A percentile compares a stretch with the other conserved stretches of the same genome.
phyloP scores from a whole-genome alignment of 2,797 vertebrate genomes.

The Takifugu ocellatus region DNA sequence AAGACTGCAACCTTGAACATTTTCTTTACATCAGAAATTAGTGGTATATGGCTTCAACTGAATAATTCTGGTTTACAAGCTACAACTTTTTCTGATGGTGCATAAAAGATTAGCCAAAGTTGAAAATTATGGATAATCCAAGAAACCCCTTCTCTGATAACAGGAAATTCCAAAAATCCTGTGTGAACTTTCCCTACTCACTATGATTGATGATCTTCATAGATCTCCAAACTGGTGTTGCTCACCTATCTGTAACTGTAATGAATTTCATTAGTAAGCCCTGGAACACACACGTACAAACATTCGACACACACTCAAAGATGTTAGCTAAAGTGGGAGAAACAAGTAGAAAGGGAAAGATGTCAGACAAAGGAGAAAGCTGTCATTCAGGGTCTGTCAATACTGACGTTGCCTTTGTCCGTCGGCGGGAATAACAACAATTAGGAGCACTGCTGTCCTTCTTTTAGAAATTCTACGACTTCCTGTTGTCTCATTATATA shows the following conservation, averaged over 20 bases:
- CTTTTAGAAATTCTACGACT: conserved; percentile 27
- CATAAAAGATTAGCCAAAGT: conserved; percentile 15
- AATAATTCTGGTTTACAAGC: conserved; percentile 9
- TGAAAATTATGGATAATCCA: conserved; percentile 46
- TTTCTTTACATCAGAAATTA: conserved; percentile 35
- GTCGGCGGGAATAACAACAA: conserved; percentile 45
- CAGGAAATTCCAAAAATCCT: conserved; percentile 41
- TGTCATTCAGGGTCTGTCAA: conserved; percentile 65
- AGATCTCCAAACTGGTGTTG: conserved; percentile 64
- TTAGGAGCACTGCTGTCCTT: conserved; percentile 43
- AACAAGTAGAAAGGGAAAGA: conserved; percentile 16
- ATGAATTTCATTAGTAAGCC: conserved; percentile 71
- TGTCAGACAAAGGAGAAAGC: conserved; percentile 28
- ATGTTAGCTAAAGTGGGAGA: neutral
- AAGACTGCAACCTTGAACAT: conserved; percentile 17
- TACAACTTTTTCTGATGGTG: conserved; percentile 26
- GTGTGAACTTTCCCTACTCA: conserved; percentile 49
- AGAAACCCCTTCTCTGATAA: conserved; percentile 46
- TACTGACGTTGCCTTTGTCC: conserved; percentile 44
- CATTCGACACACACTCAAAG: conserved; percentile 10
- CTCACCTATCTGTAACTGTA: conserved; percentile 66
- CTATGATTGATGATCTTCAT: conserved; percentile 68
- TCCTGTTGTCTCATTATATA: conserved; percentile 10
- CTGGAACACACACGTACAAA: conserved; percentile 37
- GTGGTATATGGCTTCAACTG: conserved; percentile 32